These are phyloP conservation scores for Anas capensis DNA, from an alignment of 2,797 vertebrate genomes.

Conservation along the genomic window DNA sequence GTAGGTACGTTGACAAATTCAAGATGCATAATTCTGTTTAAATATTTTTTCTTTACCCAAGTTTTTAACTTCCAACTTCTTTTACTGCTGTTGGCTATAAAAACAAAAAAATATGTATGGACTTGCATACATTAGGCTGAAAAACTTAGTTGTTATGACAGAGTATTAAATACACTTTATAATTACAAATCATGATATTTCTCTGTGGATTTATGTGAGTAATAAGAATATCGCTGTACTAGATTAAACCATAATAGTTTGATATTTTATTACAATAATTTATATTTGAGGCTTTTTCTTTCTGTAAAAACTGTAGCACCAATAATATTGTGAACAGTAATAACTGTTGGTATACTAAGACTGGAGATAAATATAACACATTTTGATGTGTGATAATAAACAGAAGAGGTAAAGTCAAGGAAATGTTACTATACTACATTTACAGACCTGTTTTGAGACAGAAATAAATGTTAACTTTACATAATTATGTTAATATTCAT, in stretches of 20 bases:
- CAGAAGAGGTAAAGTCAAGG: not conserved
- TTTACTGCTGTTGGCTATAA: not conserved
- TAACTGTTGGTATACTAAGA: not conserved
- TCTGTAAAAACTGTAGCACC: not conserved
- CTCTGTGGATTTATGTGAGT: not conserved
- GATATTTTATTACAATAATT: not conserved
- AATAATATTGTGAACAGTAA: not conserved
- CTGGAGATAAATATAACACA: not conserved
- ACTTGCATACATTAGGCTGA: not conserved
- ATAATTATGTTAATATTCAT: not conserved
- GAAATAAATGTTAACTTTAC: not conserved
- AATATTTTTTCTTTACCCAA: not conserved
- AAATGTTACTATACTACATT: not conserved
- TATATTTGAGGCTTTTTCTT: not conserved
- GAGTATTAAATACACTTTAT: not conserved
- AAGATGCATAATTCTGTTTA: not conserved
- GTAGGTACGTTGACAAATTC: constrained; percentile 5
- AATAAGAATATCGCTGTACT: not conserved
- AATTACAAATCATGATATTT: not conserved
- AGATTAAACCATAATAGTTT: not conserved
- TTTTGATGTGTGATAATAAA: not conserved
- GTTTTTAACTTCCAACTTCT: not conserved
- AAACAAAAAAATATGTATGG: not conserved
- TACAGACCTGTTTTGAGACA: not conserved
- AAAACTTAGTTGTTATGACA: not conserved